Conservation (phyloP, 2,797 vertebrate species). For the Rhinoraja longicauda region DNA sequence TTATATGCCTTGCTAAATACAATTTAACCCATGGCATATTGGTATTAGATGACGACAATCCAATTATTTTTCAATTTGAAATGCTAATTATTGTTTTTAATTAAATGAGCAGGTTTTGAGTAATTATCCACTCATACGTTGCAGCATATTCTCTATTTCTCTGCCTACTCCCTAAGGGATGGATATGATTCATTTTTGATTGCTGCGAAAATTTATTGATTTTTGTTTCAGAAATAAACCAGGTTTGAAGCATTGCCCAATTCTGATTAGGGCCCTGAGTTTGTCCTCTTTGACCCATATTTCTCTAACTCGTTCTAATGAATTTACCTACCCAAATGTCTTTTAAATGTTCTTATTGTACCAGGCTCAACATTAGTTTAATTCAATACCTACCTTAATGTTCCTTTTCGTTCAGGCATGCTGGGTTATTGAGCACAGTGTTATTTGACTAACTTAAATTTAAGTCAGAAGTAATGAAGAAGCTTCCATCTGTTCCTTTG, state of each 20-base stretch:
- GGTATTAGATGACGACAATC: background rate
- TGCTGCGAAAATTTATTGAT: background rate
- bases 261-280: background rate
- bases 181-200: background rate
- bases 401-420: background rate
- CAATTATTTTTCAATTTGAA: constrained; percentile 16
- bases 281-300: too few species aligned
- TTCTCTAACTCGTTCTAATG: too few species aligned
- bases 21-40: constrained; percentile 6
- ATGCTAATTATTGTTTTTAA: constrained; percentile 26
- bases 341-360: too few species aligned
- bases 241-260: background rate
- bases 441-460: background rate
- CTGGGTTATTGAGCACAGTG: background rate
- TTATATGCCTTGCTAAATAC: constrained; percentile 18
- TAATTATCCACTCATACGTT: background rate
- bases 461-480: constrained; percentile 15
- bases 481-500: background rate
- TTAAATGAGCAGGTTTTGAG: background rate
- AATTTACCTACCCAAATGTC: too few species aligned
- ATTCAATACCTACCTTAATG: background rate
- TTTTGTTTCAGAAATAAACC: background rate
- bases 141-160: background rate
- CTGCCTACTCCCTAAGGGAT: background rate
- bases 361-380: background rate